Evolutionary conservation across 2,113 vertebrate species (phyloP), one percentile per base, ranked within the genome.

Genomic region (Saguinus midas): DNA sequence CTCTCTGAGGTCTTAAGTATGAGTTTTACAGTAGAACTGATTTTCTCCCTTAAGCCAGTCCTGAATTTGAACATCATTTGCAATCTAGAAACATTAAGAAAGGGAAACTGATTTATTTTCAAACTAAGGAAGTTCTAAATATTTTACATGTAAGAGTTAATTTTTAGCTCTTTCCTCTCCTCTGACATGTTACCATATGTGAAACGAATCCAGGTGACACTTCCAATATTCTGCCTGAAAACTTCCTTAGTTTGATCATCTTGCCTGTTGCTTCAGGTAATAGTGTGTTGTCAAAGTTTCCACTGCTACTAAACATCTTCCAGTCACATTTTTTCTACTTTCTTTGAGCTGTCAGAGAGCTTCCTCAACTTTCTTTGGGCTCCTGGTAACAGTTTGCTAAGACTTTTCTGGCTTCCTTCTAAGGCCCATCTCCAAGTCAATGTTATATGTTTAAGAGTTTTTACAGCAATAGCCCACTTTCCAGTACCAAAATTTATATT

Each of bases 61-160:
- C 87, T 95, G 85, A 85, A 94, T 87, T 79, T 87, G 82, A 91
- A 23, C 10, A 66, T 37, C 6, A 84, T 83, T 78, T 97, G 55
- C 14, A 43, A 73, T 25, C 68, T 21, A 68, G 14, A 87, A 48
- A 80, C 1, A 84, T 48, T 80, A 78, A 37, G 35, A 68, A 75
- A 55, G 32, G 83, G 2, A 92, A 75, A 70, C 8, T 76, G 3
- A 91, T 58, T 85, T n/a, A 73, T 81, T 89, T 94, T 95, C 29
- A 70, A 86, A 79, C 23, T 66, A 66, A 68, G 70, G 66, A 83
- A 83, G 4, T 80, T 76, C 50, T 96, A 35, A 21, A 48, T 64
- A 8, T 8, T 85, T 91, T 91, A 52, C n/a, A 58, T 66, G 37
- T 64, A 66, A 94, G 40, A 68, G 64, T 89, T 76, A 1, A 64